These are phyloP conservation scores for Drosophila sproati DNA, from an alignment of 1,140 invertebrate genomes.

Conservation along the genomic window DNA sequence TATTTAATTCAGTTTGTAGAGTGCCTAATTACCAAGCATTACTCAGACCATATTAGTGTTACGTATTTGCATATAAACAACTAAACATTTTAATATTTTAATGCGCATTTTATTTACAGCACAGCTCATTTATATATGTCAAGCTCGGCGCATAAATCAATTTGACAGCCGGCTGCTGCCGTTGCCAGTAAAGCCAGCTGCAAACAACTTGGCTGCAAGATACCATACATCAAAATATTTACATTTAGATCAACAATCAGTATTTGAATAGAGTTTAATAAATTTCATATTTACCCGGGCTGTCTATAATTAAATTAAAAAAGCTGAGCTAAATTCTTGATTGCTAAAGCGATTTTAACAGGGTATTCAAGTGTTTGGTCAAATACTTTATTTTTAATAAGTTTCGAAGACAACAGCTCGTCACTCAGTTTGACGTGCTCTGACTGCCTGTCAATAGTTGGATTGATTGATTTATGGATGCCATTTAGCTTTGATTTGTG, in stretches of 20 bases:
- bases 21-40: slow-evolving; percentile 35
- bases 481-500: slow-evolving; percentile 60
- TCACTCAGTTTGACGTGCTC: slow-evolving; percentile 47
- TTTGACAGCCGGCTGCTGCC: slow-evolving; percentile 54
- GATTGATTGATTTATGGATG: slow-evolving; percentile 76
- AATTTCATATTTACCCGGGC: too few species aligned
- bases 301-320: too few species aligned
- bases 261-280: neutral
- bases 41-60: slow-evolving; percentile 28
- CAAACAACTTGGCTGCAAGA: neutral
- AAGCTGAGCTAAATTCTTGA: too few species aligned
- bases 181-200: slow-evolving; percentile 13
- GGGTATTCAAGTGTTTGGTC: slow-evolving; percentile 12
- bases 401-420: slow-evolving; percentile 51
- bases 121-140: slow-evolving; percentile 58
- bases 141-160: slow-evolving; percentile 62
- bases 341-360: neutral
- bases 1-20: slow-evolving; percentile 36
- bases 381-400: slow-evolving; percentile 32
- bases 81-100: slow-evolving; percentile 66
- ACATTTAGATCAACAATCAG: neutral
- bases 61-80: slow-evolving; percentile 42
- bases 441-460: slow-evolving; percentile 69
- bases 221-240: slow-evolving; percentile 5
- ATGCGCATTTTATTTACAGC: slow-evolving; percentile 61